Conservation (phyloP, 2,113 vertebrate species). For the Poeciliopsis retropinna region DNA sequence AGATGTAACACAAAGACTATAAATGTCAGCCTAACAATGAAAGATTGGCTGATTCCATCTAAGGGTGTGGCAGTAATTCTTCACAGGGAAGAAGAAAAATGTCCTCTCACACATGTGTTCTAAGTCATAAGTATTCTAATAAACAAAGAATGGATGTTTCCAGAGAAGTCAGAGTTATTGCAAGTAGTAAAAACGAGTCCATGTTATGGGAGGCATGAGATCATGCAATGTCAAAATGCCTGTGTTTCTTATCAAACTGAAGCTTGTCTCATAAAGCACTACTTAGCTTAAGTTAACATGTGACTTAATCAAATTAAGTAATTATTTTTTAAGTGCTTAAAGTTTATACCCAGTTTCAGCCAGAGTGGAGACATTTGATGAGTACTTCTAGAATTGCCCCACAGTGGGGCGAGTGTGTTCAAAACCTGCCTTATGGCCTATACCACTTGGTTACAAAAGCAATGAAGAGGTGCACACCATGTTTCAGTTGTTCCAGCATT, state of each 20-base stretch:
- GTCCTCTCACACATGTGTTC: conserved; percentile 14
- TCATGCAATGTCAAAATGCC: not conserved
- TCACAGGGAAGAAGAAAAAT: conserved; percentile 57
- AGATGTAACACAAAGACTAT: conserved; percentile 52
- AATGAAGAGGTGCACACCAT: too few species aligned
- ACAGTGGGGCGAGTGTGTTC: not conserved
- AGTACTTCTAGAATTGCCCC: not conserved
- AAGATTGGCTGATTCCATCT: conserved; percentile 59
- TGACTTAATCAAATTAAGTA: not conserved
- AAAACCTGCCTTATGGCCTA: too few species aligned
- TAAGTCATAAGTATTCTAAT: conserved; percentile 50
- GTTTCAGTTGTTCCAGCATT: too few species aligned
- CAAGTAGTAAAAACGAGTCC: conserved; percentile 1
- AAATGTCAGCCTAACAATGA: conserved; percentile 58
- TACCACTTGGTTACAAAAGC: too few species aligned
- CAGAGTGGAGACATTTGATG: not conserved
- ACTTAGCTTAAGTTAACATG: not conserved
- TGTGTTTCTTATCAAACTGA: not conserved
- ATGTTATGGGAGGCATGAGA: not conserved
- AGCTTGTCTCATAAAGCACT: not conserved
- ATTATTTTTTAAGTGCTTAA: not conserved
- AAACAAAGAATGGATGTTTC: conserved; percentile 25
- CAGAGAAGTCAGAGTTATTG: conserved; percentile 30
- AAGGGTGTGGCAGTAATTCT: conserved; percentile 43
- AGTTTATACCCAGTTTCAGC: not conserved